Conservation (phyloP, 2,888 invertebrate species). For the Phasia obesa region DNA sequence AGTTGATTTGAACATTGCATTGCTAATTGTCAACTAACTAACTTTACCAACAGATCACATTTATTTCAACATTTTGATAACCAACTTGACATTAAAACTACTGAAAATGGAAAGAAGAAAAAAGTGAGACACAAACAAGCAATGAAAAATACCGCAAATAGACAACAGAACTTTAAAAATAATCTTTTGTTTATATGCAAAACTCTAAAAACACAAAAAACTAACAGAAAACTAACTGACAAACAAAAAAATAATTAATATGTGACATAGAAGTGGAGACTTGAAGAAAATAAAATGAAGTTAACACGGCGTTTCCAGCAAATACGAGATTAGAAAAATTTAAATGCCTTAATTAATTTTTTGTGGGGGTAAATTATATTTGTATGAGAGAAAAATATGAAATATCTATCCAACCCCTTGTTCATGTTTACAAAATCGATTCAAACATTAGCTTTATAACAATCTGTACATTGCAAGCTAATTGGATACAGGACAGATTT, state of each 20-base stretch:
- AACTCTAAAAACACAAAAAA: constrained; percentile 38
- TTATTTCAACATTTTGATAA: constrained; percentile 47
- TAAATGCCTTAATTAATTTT: too few relatives aligned
- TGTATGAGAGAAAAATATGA: too few relatives aligned
- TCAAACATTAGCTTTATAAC: too few relatives aligned
- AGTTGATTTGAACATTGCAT: constrained; percentile 53
- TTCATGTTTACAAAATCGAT: too few relatives aligned
- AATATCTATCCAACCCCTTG: too few relatives aligned
- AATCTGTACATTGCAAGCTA: too few relatives aligned
- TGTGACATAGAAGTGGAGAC: constrained; percentile 21
- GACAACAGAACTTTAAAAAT: constrained; percentile 47
- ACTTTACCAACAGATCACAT: constrained; percentile 67
- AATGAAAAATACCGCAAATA: constrained; percentile 43
- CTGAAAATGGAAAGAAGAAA: constrained; percentile 1
- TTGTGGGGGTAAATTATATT: too few relatives aligned
- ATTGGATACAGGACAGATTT: too few relatives aligned
- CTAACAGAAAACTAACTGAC: background rate
- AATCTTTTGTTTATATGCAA: constrained; percentile 64
- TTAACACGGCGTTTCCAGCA: too few relatives aligned
- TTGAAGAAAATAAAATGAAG: constrained; percentile 9
- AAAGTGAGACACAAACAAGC: background rate
- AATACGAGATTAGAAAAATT: too few relatives aligned
- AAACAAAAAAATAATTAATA: constrained; percentile 43
- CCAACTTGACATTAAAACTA: constrained; percentile 36
- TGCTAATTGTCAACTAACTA: constrained; percentile 68